These are phyloP conservation scores for Tyrophagus putrescentiae DNA, from an alignment of 1,140 invertebrate species.

Conservation along the genomic window DNA sequence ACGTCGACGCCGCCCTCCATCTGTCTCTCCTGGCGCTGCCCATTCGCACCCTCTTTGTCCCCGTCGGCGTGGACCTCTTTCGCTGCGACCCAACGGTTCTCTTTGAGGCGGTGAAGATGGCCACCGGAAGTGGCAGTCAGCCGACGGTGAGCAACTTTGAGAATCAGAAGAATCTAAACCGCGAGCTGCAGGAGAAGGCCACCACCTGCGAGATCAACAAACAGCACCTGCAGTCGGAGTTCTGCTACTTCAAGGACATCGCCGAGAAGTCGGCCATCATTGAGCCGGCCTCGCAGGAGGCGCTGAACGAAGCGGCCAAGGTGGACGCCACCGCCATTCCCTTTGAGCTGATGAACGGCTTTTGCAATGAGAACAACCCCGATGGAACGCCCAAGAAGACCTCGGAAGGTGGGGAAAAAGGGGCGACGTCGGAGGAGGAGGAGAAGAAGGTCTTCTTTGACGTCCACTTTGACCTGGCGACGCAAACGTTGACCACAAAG, in stretches of 20 bases:
- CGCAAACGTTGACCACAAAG: slow-evolving; percentile 28
- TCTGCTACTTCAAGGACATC: slow-evolving; percentile 13
- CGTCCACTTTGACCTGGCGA: slow-evolving; percentile 15
- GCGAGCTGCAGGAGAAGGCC: too few species aligned
- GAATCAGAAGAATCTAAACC: neutral
- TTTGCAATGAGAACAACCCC: neutral
- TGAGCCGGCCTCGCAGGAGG: neutral
- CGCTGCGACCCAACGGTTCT: slow-evolving; percentile 30
- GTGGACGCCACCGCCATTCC: neutral
- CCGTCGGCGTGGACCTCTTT: slow-evolving; percentile 63
- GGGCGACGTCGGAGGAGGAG: neutral
- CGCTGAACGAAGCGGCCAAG: neutral
- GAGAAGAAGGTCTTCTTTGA: slow-evolving; percentile 28
- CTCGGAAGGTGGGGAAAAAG: neutral
- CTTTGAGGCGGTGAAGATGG: slow-evolving; percentile 32
- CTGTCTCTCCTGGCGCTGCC: slow-evolving; percentile 33
- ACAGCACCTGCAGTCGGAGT: slow-evolving; percentile 5
- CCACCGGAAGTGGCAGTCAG: slow-evolving; percentile 11
- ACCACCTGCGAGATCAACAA: too few species aligned
- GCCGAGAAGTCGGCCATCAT: neutral
- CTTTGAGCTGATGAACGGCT: neutral
- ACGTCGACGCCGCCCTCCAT: slow-evolving; percentile 42
- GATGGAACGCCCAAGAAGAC: neutral
- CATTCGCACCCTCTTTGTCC: slow-evolving; percentile 59
- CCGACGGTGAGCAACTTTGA: neutral